A percentile compares a stretch with the other conserved stretches of the same genome.
Evolutionary conservation across 1,140 invertebrate genomes (phyloP).

Genomic region (Sycophaga agraensis): DNA sequence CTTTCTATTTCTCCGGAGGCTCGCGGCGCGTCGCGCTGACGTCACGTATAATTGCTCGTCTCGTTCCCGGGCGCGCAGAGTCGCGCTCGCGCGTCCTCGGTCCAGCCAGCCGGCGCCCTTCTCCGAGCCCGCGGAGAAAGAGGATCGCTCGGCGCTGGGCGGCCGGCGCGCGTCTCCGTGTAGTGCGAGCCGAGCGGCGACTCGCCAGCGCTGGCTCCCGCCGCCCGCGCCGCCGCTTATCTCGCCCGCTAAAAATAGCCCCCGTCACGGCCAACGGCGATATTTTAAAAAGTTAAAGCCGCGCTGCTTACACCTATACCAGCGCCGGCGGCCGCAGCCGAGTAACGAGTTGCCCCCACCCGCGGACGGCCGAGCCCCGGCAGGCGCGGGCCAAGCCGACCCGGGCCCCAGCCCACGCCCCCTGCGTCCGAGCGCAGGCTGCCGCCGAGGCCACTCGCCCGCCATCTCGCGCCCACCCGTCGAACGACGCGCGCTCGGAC

Average conservation of each 20-base stretch:
- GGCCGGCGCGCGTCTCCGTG: too few relatives aligned
- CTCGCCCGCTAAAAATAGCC: slow-evolving; percentile 54
- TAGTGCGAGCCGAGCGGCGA: neutral
- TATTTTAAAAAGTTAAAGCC: slow-evolving; percentile 56
- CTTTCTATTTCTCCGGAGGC: neutral
- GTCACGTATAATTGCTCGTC: slow-evolving; percentile 56
- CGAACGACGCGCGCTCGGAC: too few relatives aligned
- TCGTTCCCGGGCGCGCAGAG: slow-evolving; percentile 11
- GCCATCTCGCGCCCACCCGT: neutral
- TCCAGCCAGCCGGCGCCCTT: neutral
- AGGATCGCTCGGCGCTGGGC: too few relatives aligned
- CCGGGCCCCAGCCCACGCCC: too few relatives aligned
- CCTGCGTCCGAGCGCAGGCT: slow-evolving; percentile 1
- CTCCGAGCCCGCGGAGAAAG: too few relatives aligned
- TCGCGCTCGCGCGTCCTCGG: neutral
- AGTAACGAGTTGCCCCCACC: slow-evolving; percentile 12
- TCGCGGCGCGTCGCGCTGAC: slow-evolving; percentile 42
- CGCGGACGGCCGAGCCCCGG: too few relatives aligned
- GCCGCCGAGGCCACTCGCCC: too few relatives aligned
- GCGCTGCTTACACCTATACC: slow-evolving; percentile 30
- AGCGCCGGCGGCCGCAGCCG: slow-evolving; percentile 2
- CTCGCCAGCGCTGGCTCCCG: slow-evolving; percentile 47
- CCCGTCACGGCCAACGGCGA: slow-evolving; percentile 56
- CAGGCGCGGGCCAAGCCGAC: too few relatives aligned
- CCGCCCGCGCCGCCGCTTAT: slow-evolving; percentile 46